These are phyloP conservation scores for Tenthredo amoena DNA, from an alignment of 2,888 invertebrate species.

Conservation along the genomic window DNA sequence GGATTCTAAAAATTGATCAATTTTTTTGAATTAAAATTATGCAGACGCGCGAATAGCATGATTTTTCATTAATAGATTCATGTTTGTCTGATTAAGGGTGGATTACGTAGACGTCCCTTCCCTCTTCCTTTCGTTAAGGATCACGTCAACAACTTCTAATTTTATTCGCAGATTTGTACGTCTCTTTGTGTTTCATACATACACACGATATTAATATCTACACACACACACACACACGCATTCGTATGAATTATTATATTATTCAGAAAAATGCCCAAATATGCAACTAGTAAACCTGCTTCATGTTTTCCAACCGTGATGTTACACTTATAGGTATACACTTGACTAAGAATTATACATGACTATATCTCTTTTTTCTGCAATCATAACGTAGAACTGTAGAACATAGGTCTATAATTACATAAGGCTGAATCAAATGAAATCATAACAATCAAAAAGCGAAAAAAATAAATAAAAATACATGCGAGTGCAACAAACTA, in stretches of 20 bases:
- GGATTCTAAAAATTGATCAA: background rate
- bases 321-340: too few species aligned
- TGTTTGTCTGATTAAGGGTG: conserved; percentile 73
- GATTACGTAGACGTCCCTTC: conserved; percentile 73
- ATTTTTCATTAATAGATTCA: conserved; percentile 52
- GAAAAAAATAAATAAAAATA: too few species aligned
- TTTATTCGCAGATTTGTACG: conserved; percentile 54
- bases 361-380: too few species aligned
- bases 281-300: background rate
- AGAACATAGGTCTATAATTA: too few species aligned
- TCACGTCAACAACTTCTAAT: conserved; percentile 73
- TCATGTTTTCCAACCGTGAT: background rate
- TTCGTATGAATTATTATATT: background rate
- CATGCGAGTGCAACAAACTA: too few species aligned
- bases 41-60: background rate
- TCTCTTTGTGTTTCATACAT: conserved; percentile 37
- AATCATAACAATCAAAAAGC: too few species aligned
- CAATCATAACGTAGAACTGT: too few species aligned
- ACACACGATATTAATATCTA: background rate
- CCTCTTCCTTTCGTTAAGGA: conserved; percentile 75
- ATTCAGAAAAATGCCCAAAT: background rate
- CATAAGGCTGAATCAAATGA: too few species aligned
- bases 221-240: background rate
- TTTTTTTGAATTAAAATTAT: conserved; percentile 34
- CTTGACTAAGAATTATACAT: too few species aligned